Evolutionary conservation across 1,140 invertebrate genomes (phyloP).

Genomic region (Lanistes nyassanus): DNA sequence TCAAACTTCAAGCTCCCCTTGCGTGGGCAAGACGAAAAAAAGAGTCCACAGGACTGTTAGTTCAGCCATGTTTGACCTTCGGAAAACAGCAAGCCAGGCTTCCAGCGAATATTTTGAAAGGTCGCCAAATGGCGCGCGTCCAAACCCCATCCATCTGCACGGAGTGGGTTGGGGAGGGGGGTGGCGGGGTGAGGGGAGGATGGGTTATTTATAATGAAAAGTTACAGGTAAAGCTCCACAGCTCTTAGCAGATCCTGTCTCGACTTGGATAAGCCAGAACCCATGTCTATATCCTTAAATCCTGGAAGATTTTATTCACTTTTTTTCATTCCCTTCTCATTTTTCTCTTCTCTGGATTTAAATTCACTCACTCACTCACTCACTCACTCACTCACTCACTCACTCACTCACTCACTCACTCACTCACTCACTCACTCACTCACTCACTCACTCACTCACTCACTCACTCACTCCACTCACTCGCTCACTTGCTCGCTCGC

Average conservation of each 20-base stretch:
- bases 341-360: neutral
- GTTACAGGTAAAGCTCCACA: neutral
- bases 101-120: no score
- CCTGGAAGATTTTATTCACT: neutral
- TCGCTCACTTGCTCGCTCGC: no score
- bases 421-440: constrained; percentile 1
- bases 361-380: neutral
- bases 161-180: neutral
- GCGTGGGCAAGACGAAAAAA: no score
- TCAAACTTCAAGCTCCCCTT: no score
- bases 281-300: neutral
- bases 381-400: neutral
- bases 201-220: neutral
- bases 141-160: no score
- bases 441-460: neutral
- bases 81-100: no score
- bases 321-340: neutral
- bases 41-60: no score
- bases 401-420: constrained; percentile 1
- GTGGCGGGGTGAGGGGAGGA: neutral
- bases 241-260: neutral
- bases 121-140: no score
- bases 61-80: no score
- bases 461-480: no score
- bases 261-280: neutral